Evolutionary conservation across 64 coral and sea anemone genomes (phyloP).

Genomic region (Montipora cactus): DNA sequence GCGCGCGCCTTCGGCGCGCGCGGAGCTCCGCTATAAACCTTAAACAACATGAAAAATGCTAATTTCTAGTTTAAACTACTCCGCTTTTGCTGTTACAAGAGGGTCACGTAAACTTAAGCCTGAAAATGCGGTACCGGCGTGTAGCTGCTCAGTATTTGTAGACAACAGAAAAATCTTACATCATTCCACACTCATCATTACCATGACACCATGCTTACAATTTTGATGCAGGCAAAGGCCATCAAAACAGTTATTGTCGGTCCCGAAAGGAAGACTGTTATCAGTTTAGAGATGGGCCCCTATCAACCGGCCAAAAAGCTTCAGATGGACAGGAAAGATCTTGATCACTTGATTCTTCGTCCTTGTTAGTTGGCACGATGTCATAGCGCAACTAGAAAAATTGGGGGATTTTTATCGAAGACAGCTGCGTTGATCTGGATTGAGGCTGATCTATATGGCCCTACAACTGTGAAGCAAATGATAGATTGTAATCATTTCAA

Average conservation of each 20-base stretch:
- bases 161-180: no score
- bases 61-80: no score
- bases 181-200: not conserved
- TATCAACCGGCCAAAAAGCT: constrained; percentile 54
- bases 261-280: constrained; percentile 31
- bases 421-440: not conserved
- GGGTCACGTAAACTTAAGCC: no score
- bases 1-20: no score
- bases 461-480: no score
- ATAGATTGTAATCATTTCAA: no score
- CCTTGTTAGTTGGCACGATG: constrained; percentile 27
- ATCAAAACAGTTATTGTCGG: constrained; percentile 12
- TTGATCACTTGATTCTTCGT: constrained; percentile 23
- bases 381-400: constrained; percentile 54
- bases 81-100: no score
- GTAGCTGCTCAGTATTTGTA: no score
- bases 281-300: constrained; percentile 6
- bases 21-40: no score
- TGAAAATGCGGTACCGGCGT: no score
- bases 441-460: not conserved
- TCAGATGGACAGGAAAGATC: constrained; percentile 24
- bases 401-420: constrained; percentile 30
- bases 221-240: constrained; percentile 50
- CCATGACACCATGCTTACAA: constrained; percentile 26
- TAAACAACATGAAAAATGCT: no score